These are phyloP conservation scores for Perizoma flavofasciatum DNA, from an alignment of 2,888 invertebrate genomes.

Conservation along the genomic window DNA sequence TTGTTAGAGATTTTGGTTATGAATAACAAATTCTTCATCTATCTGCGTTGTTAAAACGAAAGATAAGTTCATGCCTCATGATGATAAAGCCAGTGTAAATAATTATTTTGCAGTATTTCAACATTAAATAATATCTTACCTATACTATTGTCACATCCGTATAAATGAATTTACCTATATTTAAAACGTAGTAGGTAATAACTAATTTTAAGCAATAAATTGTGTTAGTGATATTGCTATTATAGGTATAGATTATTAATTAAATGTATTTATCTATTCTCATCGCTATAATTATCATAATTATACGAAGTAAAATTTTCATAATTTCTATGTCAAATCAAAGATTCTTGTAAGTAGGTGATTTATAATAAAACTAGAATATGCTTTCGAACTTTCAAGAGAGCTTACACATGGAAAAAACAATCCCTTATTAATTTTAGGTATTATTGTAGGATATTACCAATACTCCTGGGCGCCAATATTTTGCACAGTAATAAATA, in stretches of 20 bases:
- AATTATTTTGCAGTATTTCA: constrained; percentile 17
- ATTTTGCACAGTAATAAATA: no score
- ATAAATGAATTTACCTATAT: constrained; percentile 73
- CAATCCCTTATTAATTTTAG: not conserved
- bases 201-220: constrained; percentile 70
- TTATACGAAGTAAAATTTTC: constrained; percentile 12
- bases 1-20: not conserved
- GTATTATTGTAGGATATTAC: no score
- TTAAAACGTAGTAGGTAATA: constrained; percentile 61
- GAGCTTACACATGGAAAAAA: not conserved
- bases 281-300: constrained; percentile 29
- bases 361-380: not conserved
- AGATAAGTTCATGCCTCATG: not conserved
- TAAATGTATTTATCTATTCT: constrained; percentile 23
- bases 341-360: not conserved
- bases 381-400: not conserved
- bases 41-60: no score
- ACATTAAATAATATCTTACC: constrained; percentile 38
- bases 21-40: no score
- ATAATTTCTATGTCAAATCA: constrained; percentile 7
- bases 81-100: constrained; percentile 5
- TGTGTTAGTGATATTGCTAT: constrained; percentile 72
- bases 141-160: constrained; percentile 53
- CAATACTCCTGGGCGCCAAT: no score
- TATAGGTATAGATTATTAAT: constrained; percentile 28